Evolutionary conservation across 2,797 vertebrate genomes (phyloP), one percentile per base, ranked within the genome.

Genomic region (Anas capensis): DNA sequence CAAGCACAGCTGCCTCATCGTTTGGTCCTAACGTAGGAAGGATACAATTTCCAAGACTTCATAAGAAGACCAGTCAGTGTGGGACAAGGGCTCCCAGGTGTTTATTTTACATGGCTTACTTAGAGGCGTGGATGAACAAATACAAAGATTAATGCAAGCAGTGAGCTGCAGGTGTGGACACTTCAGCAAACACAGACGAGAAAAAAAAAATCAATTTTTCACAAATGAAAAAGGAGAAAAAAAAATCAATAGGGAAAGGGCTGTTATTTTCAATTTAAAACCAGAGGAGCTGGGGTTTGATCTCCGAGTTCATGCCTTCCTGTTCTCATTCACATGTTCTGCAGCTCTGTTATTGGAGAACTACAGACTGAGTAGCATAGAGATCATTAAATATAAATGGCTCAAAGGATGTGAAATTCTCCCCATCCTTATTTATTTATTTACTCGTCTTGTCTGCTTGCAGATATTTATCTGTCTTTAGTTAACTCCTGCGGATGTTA

Each of bases 251-350:
- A 90, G 78, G 92, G 72, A 94, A 93, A 73, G 65, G 86, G 56
- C 82, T 91, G 92, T 96, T 95, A 90, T 82, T 94, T 94, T 95
- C 93, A 94, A 62, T 94, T 94, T 95, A 91, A 94, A 95, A 83
- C 62, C 1, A 1, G 42, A 87, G 79, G 60, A 95, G 49, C n/a
- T 91, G 80, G 38, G 57, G 62, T 86, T 95, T 88, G 89, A 88
- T 95, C 76, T 91, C 6, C 0, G 46, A 82, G 90, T 96, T 96
- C 93, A 88, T 95, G 92, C 90, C 92, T 96, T 97, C 91, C 83
- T 95, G 34, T 94, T 81, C 60, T 97, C 90, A 90, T 95, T 97
- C 95, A 92, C 69, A 34, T 95, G 93, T 92, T 96, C 92, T 90
- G 58, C 3, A 14, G 56, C 64, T 93, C 68, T 86, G 61, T 92